Evolutionary conservation across 53 echinoderm and acorn worm species (phyloP).

Genomic region (Mesocentrotus franciscanus): DNA sequence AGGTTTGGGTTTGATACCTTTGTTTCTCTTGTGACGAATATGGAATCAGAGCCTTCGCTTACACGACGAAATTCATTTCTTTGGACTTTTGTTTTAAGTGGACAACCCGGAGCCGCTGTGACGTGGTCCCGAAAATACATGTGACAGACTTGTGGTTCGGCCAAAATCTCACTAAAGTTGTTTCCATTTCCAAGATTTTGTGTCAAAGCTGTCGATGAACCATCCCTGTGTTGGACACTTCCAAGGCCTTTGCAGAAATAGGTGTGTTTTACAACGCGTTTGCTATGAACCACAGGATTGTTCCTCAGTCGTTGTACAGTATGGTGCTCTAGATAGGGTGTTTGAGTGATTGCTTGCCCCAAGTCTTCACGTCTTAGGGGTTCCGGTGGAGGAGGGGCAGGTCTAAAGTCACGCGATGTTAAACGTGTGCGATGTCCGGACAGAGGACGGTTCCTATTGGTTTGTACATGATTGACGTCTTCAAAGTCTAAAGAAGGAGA

Average conservation of each 20-base stretch:
- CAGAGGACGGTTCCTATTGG: background rate
- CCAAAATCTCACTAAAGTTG: background rate
- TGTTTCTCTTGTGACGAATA: background rate
- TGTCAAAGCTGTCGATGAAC: background rate
- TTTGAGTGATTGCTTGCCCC: background rate
- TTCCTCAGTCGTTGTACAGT: background rate
- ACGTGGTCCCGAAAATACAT: background rate
- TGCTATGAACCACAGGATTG: background rate
- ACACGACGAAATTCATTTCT: background rate
- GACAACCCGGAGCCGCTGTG: background rate
- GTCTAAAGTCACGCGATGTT: background rate
- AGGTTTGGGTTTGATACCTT: background rate
- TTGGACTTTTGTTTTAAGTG: background rate
- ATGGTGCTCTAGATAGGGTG: background rate
- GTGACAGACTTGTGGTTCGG: background rate
- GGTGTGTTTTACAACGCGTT: background rate
- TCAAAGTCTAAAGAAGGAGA: background rate
- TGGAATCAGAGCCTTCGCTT: background rate
- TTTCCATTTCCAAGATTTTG: background rate
- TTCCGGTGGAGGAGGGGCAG: background rate
- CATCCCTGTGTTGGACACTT: background rate
- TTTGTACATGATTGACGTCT: background rate
- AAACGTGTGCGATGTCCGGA: background rate
- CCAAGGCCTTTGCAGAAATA: background rate
- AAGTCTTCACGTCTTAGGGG: background rate